Percentiles rank a stretch among this genome's conserved stretches.
These are phyloP conservation scores for Plodia interpunctella DNA, from an alignment of 1,140 invertebrate species.

Conservation along the genomic window DNA sequence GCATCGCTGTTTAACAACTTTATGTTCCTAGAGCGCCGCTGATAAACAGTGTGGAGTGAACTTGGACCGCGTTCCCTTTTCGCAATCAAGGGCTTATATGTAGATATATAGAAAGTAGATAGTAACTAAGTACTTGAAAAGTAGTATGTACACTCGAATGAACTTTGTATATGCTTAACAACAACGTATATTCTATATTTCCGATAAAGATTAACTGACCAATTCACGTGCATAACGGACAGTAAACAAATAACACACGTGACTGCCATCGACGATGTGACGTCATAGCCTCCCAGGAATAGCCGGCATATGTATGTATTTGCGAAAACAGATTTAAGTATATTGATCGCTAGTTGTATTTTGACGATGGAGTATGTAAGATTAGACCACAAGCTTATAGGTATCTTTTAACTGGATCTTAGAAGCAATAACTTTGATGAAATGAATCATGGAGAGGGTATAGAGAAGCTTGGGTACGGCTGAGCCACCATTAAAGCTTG, in stretches of 20 bases:
- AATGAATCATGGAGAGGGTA: no score
- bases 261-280: constrained; percentile 20
- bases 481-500: constrained; percentile 56
- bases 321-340: not conserved
- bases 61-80: constrained; percentile 12
- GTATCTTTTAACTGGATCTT: no score
- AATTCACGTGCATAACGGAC: constrained; percentile 24
- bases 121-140: not conserved
- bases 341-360: constrained; percentile 2
- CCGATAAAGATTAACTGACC: not conserved
- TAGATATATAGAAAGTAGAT: no score
- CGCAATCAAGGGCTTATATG: not conserved
- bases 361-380: not conserved
- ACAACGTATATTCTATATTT: not conserved
- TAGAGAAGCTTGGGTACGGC: constrained; percentile 32
- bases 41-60: constrained; percentile 19
- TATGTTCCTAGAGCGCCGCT: constrained; percentile 21
- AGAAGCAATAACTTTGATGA: no score
- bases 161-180: not conserved
- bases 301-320: not conserved
- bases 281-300: constrained; percentile 11
- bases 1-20: constrained; percentile 27
- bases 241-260: constrained; percentile 38
- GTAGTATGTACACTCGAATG: not conserved
- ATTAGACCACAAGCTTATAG: no score